Conservation (phyloP, 2,113 vertebrate genomes). For the Gavialis gangeticus region DNA sequence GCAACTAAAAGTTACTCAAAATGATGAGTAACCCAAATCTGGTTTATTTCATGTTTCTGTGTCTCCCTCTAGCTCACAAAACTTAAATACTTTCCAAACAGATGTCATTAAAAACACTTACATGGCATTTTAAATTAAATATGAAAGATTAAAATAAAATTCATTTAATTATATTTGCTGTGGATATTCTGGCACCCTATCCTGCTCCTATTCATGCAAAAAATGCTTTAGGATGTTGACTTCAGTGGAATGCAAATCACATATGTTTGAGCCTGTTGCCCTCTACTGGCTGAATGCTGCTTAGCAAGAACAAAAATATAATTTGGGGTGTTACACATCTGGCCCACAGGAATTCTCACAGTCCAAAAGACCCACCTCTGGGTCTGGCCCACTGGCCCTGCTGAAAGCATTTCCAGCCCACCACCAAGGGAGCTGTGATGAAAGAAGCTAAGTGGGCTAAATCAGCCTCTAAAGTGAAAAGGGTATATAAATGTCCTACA, state of each 20-base stretch:
- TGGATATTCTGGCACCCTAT: neutral
- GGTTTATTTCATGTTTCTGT: neutral
- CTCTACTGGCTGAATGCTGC: fast-evolving
- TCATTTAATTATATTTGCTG: neutral
- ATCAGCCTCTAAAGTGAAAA: too few species aligned
- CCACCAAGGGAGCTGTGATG: too few species aligned
- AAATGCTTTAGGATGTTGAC: neutral
- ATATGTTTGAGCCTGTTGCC: neutral
- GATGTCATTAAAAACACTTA: neutral
- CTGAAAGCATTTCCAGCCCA: too few species aligned
- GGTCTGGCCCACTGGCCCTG: too few species aligned
- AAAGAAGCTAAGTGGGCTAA: too few species aligned
- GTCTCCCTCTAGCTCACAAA: neutral
- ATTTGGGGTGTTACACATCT: neutral
- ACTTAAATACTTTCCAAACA: neutral
- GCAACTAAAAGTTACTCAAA: neutral
- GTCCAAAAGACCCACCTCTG: too few species aligned
- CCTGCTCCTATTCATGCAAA: neutral
- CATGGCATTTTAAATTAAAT: neutral
- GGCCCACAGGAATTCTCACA: too few species aligned
- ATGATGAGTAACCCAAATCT: neutral
- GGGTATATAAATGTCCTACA: too few species aligned
- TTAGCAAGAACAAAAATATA: neutral
- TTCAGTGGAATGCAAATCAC: neutral
- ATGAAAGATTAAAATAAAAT: neutral